These are phyloP conservation scores for Trichogramma pretiosum DNA, from an alignment of 1,140 invertebrate genomes.

Conservation along the genomic window DNA sequence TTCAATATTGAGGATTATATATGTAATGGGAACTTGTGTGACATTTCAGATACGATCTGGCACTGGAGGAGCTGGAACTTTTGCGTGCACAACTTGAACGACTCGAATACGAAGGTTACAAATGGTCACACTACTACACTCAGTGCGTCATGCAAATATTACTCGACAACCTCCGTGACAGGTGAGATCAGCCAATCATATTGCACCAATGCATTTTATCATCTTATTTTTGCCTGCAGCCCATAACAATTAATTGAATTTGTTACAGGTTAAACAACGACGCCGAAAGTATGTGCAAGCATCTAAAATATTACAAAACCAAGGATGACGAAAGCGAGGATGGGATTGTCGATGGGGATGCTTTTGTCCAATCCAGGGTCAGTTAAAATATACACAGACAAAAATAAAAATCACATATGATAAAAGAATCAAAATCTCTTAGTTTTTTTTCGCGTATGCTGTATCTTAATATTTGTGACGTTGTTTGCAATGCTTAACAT, in stretches of 20 bases:
- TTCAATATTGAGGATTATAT: background rate
- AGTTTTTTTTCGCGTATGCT: no score
- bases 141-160: slow-evolving; percentile 73
- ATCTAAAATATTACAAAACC: slow-evolving; percentile 10
- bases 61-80: slow-evolving; percentile 52
- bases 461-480: no score
- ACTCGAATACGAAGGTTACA: slow-evolving; percentile 60
- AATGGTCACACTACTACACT: slow-evolving; percentile 72
- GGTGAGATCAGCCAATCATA: no score
- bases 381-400: no score
- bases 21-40: no score
- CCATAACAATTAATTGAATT: background rate
- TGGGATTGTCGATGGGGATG: slow-evolving; percentile 13
- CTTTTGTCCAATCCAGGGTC: no score
- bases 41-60: slow-evolving; percentile 54
- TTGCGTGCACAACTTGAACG: slow-evolving; percentile 61
- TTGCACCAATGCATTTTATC: no score
- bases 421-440: no score
- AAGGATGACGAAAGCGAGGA: slow-evolving; percentile 17
- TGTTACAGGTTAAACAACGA: slow-evolving; percentile 5
- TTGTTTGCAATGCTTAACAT: no score
- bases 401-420: no score
- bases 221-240: background rate
- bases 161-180: slow-evolving; percentile 54
- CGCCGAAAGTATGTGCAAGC: slow-evolving; percentile 2